Base-by-base conservation (phyloP, 2,113 vertebrate genomes). In the Limanda limanda region DNA sequence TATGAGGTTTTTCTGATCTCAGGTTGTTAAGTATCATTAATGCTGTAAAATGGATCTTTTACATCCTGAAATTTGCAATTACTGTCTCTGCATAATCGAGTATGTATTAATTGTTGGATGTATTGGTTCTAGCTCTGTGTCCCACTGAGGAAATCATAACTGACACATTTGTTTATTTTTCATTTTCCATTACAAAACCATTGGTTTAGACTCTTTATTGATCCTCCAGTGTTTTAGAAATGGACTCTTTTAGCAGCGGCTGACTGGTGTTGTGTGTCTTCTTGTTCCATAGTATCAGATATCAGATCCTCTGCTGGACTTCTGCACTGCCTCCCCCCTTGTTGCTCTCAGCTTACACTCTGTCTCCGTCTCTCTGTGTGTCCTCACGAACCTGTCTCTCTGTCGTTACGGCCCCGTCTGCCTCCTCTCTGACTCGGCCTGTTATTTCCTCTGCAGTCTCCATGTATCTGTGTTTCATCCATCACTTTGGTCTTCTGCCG, bases 261-360 rank as follows among this genome's bases (percentile, higher is more conserved):
- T 10, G 62, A 74, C 59, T 0, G 85, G 92, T 87, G 84, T 92
- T 74, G 70, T 78, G 74, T 91, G 78, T 92, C 92, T 23, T 74
- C 68, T 89, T 90, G 84, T 90, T 93, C 92, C 89, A 78, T 84
- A 12, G 86, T 88, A 75, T 93, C 91, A 54, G 92, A 93, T 92
- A 93, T 91, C 91, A 76, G 91, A 92, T 90, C 87, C 80, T 68
- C 83, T 35, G 40, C 62, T 77, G 88, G 82, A 83, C 86, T 75
- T 27, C 55, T 59, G 68, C 21, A 0, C 78, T 2, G 74, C 65
- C 27, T 9, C 47, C 47, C 47, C 47, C 47, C 18, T 18, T 9
- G 15, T 18, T 75, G 68, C 71, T 74, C 87, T 92, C 90, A 70
- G 54, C 71, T 92, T 90, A 90, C 91, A 71, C 71, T 35, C 71